These are phyloP conservation scores for Pachycephus smyrnensis DNA, from an alignment of 2,888 invertebrate species.

Conservation along the genomic window DNA sequence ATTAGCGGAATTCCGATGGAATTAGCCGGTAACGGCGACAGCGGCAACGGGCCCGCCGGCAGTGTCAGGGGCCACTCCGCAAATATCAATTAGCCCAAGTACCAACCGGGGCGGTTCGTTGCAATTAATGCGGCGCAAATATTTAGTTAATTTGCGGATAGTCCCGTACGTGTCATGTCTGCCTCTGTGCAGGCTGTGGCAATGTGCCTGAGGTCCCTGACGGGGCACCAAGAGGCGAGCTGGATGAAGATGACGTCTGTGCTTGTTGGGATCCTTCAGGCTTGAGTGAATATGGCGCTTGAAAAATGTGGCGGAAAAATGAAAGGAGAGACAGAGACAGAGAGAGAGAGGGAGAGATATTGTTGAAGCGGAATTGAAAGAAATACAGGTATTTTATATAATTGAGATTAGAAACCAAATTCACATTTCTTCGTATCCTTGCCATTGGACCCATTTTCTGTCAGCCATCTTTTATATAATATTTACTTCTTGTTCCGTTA, in stretches of 20 bases:
- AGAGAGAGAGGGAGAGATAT: background rate
- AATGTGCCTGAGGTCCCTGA: conserved; percentile 63
- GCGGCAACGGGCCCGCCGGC: background rate
- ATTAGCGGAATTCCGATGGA: conserved; percentile 47
- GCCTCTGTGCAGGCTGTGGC: conserved; percentile 32
- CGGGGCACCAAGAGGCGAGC: conserved; percentile 66
- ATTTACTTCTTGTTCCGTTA: background rate
- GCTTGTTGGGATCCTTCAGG: background rate
- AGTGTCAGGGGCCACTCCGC: conserved; percentile 32
- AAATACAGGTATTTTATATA: background rate
- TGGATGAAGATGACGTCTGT: too few relatives aligned
- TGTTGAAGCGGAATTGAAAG: background rate
- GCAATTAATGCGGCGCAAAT: conserved; percentile 44
- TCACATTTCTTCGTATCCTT: background rate
- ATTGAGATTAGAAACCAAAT: background rate
- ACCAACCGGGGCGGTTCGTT: conserved; percentile 36
- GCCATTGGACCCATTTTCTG: too few relatives aligned
- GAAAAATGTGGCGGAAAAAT: background rate
- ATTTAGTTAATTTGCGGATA: conserved; percentile 40
- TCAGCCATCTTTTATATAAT: background rate
- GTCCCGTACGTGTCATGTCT: background rate
- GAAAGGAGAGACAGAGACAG: background rate
- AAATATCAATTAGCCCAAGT: conserved; percentile 53
- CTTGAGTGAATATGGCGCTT: background rate
- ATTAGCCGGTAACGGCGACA: conserved; percentile 27